These are phyloP conservation scores for Cheilosia scutellata DNA, from an alignment of 2,888 invertebrate species.

Conservation along the genomic window DNA sequence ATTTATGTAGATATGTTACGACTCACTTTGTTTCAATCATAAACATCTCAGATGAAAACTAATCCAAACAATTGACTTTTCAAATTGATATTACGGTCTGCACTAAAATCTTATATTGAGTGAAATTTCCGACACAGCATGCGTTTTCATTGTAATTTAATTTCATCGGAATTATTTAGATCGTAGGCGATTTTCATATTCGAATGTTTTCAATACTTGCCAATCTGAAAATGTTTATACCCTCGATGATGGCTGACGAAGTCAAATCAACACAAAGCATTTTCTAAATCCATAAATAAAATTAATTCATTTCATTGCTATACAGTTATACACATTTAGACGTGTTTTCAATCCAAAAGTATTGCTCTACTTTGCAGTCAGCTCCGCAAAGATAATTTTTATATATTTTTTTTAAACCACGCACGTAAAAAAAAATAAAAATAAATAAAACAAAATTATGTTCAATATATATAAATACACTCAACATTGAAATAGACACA, in stretches of 20 bases:
- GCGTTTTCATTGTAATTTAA: neutral
- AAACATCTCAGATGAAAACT: no score
- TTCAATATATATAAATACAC: slow-evolving; percentile 44
- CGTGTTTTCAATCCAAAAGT: slow-evolving; percentile 21
- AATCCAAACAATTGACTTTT: neutral
- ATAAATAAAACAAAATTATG: neutral
- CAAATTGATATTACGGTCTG: slow-evolving; percentile 42
- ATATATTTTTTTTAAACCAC: slow-evolving; percentile 18
- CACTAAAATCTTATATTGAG: slow-evolving; percentile 22
- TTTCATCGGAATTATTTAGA: neutral
- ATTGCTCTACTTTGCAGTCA: slow-evolving; percentile 24
- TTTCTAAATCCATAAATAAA: slow-evolving; percentile 57
- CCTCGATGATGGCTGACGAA: slow-evolving; percentile 3
- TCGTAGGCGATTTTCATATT: slow-evolving; percentile 4
- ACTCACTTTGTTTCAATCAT: no score
- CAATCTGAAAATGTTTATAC: slow-evolving; percentile 37
- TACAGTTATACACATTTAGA: slow-evolving; percentile 6
- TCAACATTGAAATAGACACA: slow-evolving; percentile 47
- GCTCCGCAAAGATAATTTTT: slow-evolving; percentile 1
- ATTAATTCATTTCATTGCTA: slow-evolving; percentile 33
- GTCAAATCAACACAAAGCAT: slow-evolving; percentile 25
- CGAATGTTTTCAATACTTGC: slow-evolving; percentile 20
- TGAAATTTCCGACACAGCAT: neutral
- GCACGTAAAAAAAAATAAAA: slow-evolving; percentile 6
- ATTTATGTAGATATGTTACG: no score